These are phyloP conservation scores for Orientallactaga sibirica DNA, from an alignment of 2,797 vertebrate species.

Conservation along the genomic window DNA sequence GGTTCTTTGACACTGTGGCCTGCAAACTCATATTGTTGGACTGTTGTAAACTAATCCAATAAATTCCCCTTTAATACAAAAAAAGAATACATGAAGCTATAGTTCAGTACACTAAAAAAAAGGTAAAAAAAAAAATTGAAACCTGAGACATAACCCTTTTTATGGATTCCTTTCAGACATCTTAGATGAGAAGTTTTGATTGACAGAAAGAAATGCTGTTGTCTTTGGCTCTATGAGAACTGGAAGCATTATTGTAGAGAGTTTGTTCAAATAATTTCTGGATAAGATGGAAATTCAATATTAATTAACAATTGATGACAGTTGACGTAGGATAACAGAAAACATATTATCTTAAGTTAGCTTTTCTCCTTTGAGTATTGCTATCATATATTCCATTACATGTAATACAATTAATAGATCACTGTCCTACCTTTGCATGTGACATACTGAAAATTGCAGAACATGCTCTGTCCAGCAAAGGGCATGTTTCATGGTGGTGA, in stretches of 20 bases:
- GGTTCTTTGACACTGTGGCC: too few species aligned
- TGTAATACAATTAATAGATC: neutral
- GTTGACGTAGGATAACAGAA: neutral
- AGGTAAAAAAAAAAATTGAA: slow-evolving; percentile 51
- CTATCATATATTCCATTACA: neutral
- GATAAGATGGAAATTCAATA: neutral
- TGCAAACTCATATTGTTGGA: too few species aligned
- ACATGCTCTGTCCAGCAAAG: neutral
- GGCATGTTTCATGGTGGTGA: neutral
- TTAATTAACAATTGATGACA: slow-evolving; percentile 23
- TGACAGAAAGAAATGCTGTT: neutral
- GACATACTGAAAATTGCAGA: neutral
- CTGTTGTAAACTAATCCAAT: too few species aligned
- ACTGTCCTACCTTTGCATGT: neutral
- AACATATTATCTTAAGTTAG: neutral
- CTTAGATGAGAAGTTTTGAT: slow-evolving; percentile 3
- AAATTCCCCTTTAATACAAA: neutral
- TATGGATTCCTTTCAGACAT: neutral
- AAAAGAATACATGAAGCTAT: slow-evolving; percentile 34
- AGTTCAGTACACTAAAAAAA: slow-evolving; percentile 15
- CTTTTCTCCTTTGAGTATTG: neutral
- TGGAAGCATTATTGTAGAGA: neutral
- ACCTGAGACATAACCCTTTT: neutral
- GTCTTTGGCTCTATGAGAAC: neutral
- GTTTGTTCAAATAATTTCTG: slow-evolving; percentile 51